Percentiles rank a stretch among this genome's conserved stretches.
Conservation (phyloP, 2,888 invertebrate species). For the Tineola bisselliella region DNA sequence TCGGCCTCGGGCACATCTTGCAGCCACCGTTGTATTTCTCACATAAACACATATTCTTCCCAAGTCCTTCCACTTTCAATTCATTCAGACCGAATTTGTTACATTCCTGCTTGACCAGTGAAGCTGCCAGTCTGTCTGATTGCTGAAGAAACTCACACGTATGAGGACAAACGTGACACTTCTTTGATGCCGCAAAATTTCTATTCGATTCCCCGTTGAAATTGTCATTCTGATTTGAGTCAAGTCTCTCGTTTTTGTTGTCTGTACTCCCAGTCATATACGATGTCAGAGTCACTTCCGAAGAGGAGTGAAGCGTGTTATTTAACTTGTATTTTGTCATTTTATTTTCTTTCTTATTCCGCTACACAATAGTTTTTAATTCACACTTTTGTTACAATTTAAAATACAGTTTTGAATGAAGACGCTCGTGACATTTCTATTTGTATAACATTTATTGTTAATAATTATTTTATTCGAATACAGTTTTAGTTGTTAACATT, state of each 20-base stretch:
- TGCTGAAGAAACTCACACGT: constrained; percentile 40
- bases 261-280: constrained; percentile 46
- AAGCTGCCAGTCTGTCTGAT: constrained; percentile 37
- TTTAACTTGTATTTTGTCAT: constrained; percentile 70
- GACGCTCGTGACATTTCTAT: constrained; percentile 46
- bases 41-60: constrained; percentile 46
- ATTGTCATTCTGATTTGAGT: constrained; percentile 43
- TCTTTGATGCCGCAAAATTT: constrained; percentile 29
- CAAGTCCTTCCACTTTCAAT: constrained; percentile 47
- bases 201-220: constrained; percentile 35
- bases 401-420: constrained; percentile 44
- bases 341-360: constrained; percentile 19
- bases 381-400: constrained; percentile 17
- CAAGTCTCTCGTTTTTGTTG: constrained; percentile 27
- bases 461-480: not conserved
- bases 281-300: constrained; percentile 58
- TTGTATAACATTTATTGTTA: constrained; percentile 16
- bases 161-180: constrained; percentile 40
- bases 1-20: constrained; percentile 48
- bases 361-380: not conserved
- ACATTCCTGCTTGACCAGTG: constrained; percentile 38
- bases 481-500: not conserved
- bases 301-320: constrained; percentile 43
- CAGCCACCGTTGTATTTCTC: constrained; percentile 58
- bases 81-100: constrained; percentile 51